A percentile compares a stretch with the other conserved stretches of the same genome.
Evolutionary conservation across 2,113 vertebrate genomes (phyloP).

Genomic region (Tragelaphus imberbis): DNA sequence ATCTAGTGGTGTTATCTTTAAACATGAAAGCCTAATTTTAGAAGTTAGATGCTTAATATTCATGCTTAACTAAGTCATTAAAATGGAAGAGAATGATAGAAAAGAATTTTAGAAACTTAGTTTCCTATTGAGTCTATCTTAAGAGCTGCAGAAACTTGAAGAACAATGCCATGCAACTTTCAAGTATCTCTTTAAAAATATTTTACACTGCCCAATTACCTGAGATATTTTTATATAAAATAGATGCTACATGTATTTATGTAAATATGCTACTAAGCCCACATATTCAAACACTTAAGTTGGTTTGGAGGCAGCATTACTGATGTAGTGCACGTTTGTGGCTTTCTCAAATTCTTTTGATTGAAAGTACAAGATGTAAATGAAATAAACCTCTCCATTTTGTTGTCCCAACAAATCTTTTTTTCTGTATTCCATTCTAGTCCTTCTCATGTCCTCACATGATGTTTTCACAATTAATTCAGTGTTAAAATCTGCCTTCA

Average conservation of each 20-base stretch:
- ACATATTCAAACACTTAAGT: background rate
- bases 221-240: slow-evolving; percentile 6
- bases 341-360: background rate
- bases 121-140: background rate
- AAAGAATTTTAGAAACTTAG: background rate
- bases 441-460: background rate
- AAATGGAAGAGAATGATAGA: background rate
- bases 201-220: background rate
- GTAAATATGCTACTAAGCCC: background rate
- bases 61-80: background rate
- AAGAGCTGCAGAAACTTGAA: background rate
- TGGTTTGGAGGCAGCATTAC: background rate
- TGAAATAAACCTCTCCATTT: slow-evolving; percentile 10
- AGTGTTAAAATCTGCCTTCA: background rate
- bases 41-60: slow-evolving; percentile 27
- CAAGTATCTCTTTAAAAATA: background rate
- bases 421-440: background rate
- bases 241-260: background rate
- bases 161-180: background rate
- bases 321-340: background rate
- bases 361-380: slow-evolving; percentile 10
- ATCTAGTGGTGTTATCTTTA: background rate
- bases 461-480: background rate
- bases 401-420: background rate
- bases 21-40: slow-evolving; percentile 16